Evolutionary conservation across 2,113 vertebrate species (phyloP), one percentile per base, ranked within the genome.

Genomic region (Hystrix cristata): DNA sequence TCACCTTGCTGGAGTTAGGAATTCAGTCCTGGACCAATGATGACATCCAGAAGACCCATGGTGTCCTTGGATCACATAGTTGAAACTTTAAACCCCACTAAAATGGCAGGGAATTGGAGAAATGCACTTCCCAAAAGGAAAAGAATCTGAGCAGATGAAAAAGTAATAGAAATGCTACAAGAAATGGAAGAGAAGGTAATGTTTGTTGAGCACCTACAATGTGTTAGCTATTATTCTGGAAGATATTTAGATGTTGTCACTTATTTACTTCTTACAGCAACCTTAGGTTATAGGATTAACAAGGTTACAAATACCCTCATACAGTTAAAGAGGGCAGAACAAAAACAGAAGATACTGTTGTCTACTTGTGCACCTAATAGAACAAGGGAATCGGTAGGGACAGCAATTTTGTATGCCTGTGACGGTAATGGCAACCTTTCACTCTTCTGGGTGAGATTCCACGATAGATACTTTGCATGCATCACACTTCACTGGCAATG

Each of bases 101-200:
- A 74, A 95, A 76, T 1, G 34, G 57, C 3, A 89, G 27, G 14
- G 57, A 91, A 1, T 13, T 87, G 13, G 86, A 53, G 5, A 7
- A 23, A 67, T 95, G 31, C 19, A 27, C 11, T 67, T 91, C 65
- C 31, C 16, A 1, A 95, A 83, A 89, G 25, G 29, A 51, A 79
- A 95, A 86, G 48, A 85, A 97, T 46, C 19, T 91, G 15, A 94
- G 13, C 21, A 81, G 23, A 72, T 18, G 53, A 76, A 86, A 80
- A 55, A 38, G 25, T n/a, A 62, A 67, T 23, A 38, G 38, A 23
- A 83, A 29, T 57, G 38, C 5, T 53, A 48, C 23, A 48, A 64
- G 57, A 79, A 90, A 34, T 15, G 19, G 3, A 53, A 90, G 76
- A 59, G 27, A 60, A 74, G n/a, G 16, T 18, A 7, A n/a, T 60